Conservation (phyloP, 2,113 vertebrate species). For the Proteles cristata region DNA sequence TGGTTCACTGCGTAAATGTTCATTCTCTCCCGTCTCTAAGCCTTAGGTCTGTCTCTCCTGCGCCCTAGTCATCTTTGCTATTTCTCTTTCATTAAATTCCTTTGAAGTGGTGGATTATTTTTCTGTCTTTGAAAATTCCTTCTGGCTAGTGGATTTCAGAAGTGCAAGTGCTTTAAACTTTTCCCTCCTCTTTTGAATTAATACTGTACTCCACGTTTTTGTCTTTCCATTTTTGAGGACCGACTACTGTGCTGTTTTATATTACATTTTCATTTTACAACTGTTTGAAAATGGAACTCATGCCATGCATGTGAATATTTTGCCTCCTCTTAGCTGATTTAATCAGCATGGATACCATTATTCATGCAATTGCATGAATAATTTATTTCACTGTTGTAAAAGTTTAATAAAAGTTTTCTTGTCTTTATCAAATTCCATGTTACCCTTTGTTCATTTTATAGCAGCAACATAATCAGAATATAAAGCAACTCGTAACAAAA, state of each 20-base stretch:
- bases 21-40: conserved; percentile 46
- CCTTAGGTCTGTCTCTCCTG: conserved; percentile 3
- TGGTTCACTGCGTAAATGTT: conserved; percentile 55
- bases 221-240: conserved; percentile 72
- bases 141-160: conserved; percentile 73
- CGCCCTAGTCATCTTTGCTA: conserved; percentile 27
- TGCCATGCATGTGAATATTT: conserved; percentile 79
- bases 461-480: conserved; percentile 77
- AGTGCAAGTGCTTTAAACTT: conserved; percentile 67
- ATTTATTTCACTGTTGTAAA: conserved; percentile 82
- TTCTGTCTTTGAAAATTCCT: conserved; percentile 78
- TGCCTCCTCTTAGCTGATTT: conserved; percentile 79
- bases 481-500: conserved; percentile 71
- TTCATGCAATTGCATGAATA: conserved; percentile 82
- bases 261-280: conserved; percentile 78
- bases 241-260: conserved; percentile 78
- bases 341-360: conserved; percentile 81
- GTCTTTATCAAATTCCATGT: conserved; percentile 82
- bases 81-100: conserved; percentile 72
- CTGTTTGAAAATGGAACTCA: conserved; percentile 78
- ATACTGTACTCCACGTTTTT: conserved; percentile 69
- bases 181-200: conserved; percentile 77
- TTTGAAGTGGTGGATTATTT: conserved; percentile 77
- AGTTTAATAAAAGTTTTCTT: conserved; percentile 84
- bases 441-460: conserved; percentile 80